phyloP scores from a whole-genome alignment of 1,140 invertebrate species.

The Drosophila takahashii region DNA sequence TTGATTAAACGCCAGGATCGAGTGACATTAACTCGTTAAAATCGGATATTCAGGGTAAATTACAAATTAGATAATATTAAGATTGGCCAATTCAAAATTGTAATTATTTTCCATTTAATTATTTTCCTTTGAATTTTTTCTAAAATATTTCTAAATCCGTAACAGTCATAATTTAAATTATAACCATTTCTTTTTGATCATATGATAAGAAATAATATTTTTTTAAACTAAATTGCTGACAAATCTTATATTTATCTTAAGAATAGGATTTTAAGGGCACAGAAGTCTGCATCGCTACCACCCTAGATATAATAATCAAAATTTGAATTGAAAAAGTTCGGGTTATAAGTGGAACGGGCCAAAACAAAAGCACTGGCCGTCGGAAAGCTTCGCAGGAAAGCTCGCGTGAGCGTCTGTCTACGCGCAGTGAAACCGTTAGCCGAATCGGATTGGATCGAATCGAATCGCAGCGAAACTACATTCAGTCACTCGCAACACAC shows the following conservation, averaged over 20 bases:
- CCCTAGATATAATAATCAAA: background rate
- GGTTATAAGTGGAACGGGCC: conserved; percentile 10
- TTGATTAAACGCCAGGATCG: conserved; percentile 1
- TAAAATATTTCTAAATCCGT: too few species aligned
- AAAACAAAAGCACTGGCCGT: conserved; percentile 7
- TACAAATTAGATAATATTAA: too few species aligned
- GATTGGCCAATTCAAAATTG: too few species aligned
- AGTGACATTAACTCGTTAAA: background rate
- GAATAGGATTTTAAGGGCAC: background rate
- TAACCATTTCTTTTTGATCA: too few species aligned
- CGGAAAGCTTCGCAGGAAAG: conserved; percentile 50
- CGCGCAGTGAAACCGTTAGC: conserved; percentile 76
- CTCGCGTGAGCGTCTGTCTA: conserved; percentile 22
- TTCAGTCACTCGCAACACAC: conserved; percentile 63
- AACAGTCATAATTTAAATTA: too few species aligned
- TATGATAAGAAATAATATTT: too few species aligned
- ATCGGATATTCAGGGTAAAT: background rate
- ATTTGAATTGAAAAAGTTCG: conserved; percentile 12
- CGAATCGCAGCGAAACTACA: conserved; percentile 3
- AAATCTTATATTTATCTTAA: too few species aligned
- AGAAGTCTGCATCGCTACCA: background rate
- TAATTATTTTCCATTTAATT: too few species aligned
- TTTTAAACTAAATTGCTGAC: background rate
- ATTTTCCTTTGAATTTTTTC: too few species aligned
- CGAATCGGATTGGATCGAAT: conserved; percentile 25